Evolutionary conservation across 2,888 invertebrate genomes (phyloP).

Genomic region (Acronicta psi): DNA sequence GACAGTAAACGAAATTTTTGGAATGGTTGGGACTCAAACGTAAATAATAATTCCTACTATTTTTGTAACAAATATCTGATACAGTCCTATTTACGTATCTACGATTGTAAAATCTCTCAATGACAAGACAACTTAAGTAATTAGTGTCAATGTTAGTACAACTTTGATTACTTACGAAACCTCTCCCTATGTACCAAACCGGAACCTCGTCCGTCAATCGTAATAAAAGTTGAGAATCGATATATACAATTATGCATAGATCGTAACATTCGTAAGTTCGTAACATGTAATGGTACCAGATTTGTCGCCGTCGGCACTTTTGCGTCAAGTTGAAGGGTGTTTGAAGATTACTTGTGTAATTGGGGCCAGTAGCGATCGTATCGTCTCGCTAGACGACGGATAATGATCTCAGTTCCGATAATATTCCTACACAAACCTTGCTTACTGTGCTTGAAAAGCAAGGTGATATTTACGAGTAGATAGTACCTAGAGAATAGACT

Average conservation of each 20-base stretch:
- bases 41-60: not conserved
- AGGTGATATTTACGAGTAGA: not conserved
- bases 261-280: conserved; percentile 4
- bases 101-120: conserved; percentile 14
- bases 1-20: conserved; percentile 4
- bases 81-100: not conserved
- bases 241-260: conserved; percentile 19
- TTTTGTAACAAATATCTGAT: no score
- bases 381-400: conserved; percentile 38
- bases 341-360: conserved; percentile 55
- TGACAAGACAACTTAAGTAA: conserved; percentile 29
- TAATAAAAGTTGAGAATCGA: conserved; percentile 34
- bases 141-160: conserved; percentile 48
- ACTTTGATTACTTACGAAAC: conserved; percentile 31
- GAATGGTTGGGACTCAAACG: not conserved
- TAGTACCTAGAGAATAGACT: no score
- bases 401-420: conserved; percentile 33
- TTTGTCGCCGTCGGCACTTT: conserved; percentile 47
- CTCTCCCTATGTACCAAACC: conserved; percentile 28
- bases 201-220: conserved; percentile 15
- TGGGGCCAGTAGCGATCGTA: conserved; percentile 57
- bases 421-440: conserved; percentile 19
- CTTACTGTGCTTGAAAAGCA: conserved; percentile 21
- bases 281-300: conserved; percentile 18
- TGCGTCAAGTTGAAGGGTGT: conserved; percentile 58